These are phyloP conservation scores for Battus philenor DNA, from an alignment of 1,140 invertebrate species.

Conservation along the genomic window DNA sequence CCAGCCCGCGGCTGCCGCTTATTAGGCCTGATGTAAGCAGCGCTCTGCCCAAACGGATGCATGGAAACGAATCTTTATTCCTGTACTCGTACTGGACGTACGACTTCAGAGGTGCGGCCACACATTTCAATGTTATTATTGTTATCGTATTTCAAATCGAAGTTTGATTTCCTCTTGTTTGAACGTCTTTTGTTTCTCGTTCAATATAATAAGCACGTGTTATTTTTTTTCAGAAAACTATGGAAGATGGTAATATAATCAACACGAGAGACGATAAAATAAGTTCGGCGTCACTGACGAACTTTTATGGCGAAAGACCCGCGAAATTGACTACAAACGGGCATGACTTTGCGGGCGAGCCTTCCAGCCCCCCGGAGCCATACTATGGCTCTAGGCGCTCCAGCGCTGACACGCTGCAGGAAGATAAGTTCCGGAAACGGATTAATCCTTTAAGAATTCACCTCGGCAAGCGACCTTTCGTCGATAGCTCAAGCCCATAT, in stretches of 20 bases:
- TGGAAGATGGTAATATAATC: slow-evolving; percentile 71
- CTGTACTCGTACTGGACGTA: slow-evolving; percentile 72
- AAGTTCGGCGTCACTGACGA: slow-evolving; percentile 40
- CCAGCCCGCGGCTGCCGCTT: slow-evolving; percentile 72
- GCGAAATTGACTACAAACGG: slow-evolving; percentile 59
- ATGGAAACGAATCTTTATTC: slow-evolving; percentile 68
- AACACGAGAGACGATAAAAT: slow-evolving; percentile 62
- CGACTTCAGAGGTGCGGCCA: slow-evolving; percentile 64
- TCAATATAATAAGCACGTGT: slow-evolving; percentile 56
- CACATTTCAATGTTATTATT: slow-evolving; percentile 42
- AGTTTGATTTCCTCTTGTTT: slow-evolving; percentile 62
- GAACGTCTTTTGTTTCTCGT: slow-evolving; percentile 70
- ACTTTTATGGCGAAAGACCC: slow-evolving; percentile 47
- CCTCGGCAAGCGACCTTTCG: slow-evolving; percentile 62
- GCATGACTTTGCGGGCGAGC: slow-evolving; percentile 50
- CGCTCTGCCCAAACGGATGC: slow-evolving; percentile 63
- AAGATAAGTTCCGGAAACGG: slow-evolving; percentile 54
- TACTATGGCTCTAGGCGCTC: slow-evolving; percentile 34
- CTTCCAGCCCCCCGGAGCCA: slow-evolving; percentile 42
- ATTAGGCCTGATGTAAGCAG: slow-evolving; percentile 71
- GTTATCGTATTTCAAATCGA: slow-evolving; percentile 56
- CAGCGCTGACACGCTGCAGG: slow-evolving; percentile 32
- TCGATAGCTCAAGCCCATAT: slow-evolving; percentile 50
- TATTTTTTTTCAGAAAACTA: slow-evolving; percentile 69
- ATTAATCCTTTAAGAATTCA: slow-evolving; percentile 67